Base-by-base conservation (phyloP, 2,113 vertebrate species). In the Poeciliopsis occidentalis region DNA sequence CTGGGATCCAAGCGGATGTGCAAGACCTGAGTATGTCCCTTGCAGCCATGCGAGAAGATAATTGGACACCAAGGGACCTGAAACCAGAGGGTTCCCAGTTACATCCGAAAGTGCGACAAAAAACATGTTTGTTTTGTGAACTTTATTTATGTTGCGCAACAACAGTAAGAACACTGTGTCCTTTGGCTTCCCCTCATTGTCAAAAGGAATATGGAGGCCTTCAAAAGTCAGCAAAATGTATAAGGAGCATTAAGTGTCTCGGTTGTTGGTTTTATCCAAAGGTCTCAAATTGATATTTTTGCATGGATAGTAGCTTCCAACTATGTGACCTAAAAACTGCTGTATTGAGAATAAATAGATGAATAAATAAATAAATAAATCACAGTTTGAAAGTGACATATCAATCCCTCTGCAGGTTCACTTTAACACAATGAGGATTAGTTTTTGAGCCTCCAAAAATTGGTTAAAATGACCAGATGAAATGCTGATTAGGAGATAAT, bases 101-200 rank as follows among this genome's bases (percentile, higher is more conserved):
- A 79, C 69, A 87, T 76, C 77, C 15, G 2, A 76, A 86, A 78
- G 69, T 61, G 13, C 60, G 51, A 78, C 57, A 79, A 84, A 92
- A 87, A 92, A 92, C 88, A 91, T 93, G 93, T 94, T 94, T 95
- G 93, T 94, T 83, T 84, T 66, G 70, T 81, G 68, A 60, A 61
- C 75, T 71, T 29, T 70, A 34, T 71, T 65, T 78, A 69, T 71
- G 78, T 81, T 63, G 82, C 70, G 12, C 80, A 67, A 87, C 22
- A 57, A n/a, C 51, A 72, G 12, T 54, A 51, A 66, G 26, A 78
- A 30, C 73, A 19, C 26, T 1, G 4, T 76, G 82, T 78, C 30
- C 67, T 85, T 76, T 44, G 72, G 27, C 41, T 29, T 1, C 47
- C 61, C 73, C 66, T 34, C 10, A 3, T 11, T 70, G 19, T 51